Conservation (phyloP, 2,113 vertebrate genomes). For the Pleuronectes platessa region DNA sequence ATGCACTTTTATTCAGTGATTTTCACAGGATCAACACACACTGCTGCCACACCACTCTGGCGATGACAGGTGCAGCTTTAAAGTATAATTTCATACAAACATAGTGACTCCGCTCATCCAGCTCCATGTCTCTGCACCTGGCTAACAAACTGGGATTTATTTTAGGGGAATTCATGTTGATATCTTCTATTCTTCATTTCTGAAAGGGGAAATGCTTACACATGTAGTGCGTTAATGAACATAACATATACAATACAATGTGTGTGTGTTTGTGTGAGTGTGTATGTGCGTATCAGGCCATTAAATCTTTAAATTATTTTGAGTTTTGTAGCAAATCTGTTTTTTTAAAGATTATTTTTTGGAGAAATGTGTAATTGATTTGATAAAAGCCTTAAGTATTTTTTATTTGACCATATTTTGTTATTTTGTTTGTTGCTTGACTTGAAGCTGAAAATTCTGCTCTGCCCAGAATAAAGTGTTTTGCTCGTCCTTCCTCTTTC, state of each 20-base stretch:
- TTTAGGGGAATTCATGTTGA: background rate
- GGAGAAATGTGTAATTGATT: constrained; percentile 1
- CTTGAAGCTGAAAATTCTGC: constrained; percentile 9
- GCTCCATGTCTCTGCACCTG: background rate
- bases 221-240: background rate
- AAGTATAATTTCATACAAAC: constrained; percentile 2
- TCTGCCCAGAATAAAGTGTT: background rate
- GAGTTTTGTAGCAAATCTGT: background rate
- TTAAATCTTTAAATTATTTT: background rate
- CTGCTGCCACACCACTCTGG: background rate
- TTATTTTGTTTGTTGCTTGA: constrained; percentile 18
- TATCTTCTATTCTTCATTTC: background rate
- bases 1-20: constrained; percentile 50
- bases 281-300: background rate
- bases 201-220: background rate
- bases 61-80: constrained; percentile 26
- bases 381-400: background rate
- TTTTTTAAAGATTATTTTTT: background rate
- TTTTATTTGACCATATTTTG: background rate
- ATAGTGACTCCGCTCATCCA: background rate
- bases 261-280: background rate
- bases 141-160: constrained; percentile 3
- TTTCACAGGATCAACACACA: constrained; percentile 42
- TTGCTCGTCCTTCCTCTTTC: background rate
- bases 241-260: background rate